Conservation (phyloP, 2,113 vertebrate species). For the Spilogale gracilis region DNA sequence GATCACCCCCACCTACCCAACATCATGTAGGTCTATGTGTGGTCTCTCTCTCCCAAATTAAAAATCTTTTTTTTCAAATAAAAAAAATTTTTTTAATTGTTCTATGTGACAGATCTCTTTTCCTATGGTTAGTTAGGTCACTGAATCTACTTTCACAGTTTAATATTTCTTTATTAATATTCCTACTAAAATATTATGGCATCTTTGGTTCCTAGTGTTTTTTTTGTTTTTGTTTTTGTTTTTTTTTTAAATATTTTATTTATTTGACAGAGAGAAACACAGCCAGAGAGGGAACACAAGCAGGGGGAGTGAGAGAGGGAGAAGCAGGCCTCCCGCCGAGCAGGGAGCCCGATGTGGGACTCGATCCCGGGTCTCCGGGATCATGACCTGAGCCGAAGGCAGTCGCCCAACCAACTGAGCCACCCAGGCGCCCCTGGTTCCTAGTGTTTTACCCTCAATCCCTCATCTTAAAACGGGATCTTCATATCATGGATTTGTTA, state of each 20-base stretch:
- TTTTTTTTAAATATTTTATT: too few relatives aligned
- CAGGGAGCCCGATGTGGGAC: too few relatives aligned
- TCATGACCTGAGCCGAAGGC: too few relatives aligned
- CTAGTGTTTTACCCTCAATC: background rate
- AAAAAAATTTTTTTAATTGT: background rate
- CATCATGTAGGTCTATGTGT: background rate
- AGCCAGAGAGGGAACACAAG: too few relatives aligned
- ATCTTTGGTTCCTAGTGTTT: slow-evolving; percentile 29
- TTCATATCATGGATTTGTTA: background rate
- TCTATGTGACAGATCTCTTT: background rate
- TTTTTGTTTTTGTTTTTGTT: too few relatives aligned
- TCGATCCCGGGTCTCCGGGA: too few relatives aligned
- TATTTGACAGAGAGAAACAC: too few relatives aligned
- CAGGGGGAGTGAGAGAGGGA: too few relatives aligned
- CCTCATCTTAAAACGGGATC: slow-evolving; percentile 18
- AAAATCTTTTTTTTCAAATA: too few relatives aligned
- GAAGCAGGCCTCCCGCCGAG: too few relatives aligned
- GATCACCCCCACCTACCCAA: background rate
- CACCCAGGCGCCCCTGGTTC: too few relatives aligned
- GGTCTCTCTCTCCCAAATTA: background rate
- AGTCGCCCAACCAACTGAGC: too few relatives aligned
- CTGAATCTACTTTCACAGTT: background rate
- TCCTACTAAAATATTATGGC: background rate
- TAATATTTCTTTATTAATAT: background rate
- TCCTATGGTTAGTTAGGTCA: background rate